Percentiles rank a stretch among this genome's conserved stretches.
Conservation (phyloP, 2,113 vertebrate species). For the Lamprotornis superbus region DNA sequence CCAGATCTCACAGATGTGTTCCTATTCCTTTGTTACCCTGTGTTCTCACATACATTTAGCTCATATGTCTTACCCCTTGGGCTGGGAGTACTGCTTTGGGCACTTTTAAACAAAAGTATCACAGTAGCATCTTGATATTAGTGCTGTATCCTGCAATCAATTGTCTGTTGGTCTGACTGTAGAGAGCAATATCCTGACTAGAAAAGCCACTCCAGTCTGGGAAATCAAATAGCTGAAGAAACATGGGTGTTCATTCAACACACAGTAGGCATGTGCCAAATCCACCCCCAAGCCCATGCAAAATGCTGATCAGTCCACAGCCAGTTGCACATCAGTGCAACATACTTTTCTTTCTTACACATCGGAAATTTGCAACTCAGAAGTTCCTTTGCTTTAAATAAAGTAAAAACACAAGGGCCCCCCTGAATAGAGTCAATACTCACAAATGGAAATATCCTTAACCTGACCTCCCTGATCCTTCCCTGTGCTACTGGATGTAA, state of each 20-base stretch:
- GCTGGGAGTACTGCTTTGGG: background rate
- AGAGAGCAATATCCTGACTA: background rate
- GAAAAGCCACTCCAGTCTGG: background rate
- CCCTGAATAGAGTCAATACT: background rate
- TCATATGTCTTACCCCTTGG: background rate
- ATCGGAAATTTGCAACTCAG: background rate
- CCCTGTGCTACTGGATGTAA: background rate
- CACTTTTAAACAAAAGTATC: background rate
- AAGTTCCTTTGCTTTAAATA: background rate
- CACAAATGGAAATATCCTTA: background rate
- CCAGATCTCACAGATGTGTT: background rate
- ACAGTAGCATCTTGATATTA: background rate
- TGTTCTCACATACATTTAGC: background rate
- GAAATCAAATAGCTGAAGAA: background rate
- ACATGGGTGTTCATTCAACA: background rate
- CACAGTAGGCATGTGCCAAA: background rate
- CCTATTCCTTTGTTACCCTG: background rate
- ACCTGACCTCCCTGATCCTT: background rate
- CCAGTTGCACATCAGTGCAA: background rate
- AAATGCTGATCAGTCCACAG: background rate
- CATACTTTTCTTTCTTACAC: background rate
- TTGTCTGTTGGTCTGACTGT: fast-evolving
- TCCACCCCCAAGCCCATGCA: background rate
- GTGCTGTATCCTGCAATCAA: background rate
- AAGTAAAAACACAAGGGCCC: background rate